Conservation (phyloP, 2,113 vertebrate genomes). For the Elgaria multicarinata region DNA sequence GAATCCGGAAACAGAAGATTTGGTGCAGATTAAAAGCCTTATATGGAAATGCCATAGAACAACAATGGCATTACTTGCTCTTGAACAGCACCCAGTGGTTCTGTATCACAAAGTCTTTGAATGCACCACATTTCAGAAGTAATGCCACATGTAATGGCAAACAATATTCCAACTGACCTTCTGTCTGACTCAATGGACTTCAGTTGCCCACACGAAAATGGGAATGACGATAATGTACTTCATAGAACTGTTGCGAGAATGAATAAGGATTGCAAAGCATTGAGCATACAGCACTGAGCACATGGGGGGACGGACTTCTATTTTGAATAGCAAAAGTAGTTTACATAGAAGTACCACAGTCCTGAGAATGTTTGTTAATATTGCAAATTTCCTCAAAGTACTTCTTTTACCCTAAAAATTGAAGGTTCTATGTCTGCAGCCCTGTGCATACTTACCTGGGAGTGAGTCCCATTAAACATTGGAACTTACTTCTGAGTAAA, state of each 20-base stretch:
- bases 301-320: neutral
- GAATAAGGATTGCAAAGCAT: neutral
- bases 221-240: neutral
- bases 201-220: neutral
- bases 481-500: neutral
- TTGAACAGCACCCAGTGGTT: neutral
- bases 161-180: neutral
- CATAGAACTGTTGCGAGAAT: neutral
- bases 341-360: neutral
- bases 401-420: neutral
- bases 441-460: neutral
- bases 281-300: neutral
- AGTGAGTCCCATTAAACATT: neutral
- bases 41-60: neutral
- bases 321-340: neutral
- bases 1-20: no score
- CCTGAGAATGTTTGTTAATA: neutral
- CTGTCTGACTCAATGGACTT: neutral
- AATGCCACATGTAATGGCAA: neutral
- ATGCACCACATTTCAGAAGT: neutral
- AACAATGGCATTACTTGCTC: neutral
- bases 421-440: neutral
- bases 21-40: no score
- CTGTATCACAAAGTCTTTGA: neutral
- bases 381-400: neutral